A percentile compares a stretch with the other conserved stretches of the same genome.
Conservation (phyloP, 2,888 invertebrate species). For the Hylaea fasciaria region DNA sequence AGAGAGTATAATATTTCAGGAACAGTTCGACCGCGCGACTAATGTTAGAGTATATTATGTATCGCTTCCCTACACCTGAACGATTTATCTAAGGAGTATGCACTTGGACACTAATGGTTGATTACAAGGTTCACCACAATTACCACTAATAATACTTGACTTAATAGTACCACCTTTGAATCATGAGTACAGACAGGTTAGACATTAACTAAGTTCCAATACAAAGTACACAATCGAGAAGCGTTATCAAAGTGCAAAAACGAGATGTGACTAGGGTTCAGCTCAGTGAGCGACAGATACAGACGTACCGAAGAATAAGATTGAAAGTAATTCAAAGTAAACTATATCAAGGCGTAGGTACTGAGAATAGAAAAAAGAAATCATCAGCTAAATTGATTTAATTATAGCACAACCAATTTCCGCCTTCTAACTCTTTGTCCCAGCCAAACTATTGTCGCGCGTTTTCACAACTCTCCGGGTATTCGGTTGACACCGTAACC, state of each 20-base stretch:
- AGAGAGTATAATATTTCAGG: background rate
- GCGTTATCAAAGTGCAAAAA: no score
- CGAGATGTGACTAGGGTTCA: no score
- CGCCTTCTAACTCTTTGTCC: background rate
- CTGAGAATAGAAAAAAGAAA: no score
- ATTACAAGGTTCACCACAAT: background rate
- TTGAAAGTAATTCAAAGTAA: no score
- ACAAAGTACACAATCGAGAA: no score
- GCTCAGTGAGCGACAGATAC: no score
- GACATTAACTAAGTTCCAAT: no score
- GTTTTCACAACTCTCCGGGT: background rate
- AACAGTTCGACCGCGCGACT: conserved; percentile 13
- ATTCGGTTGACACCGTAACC: background rate
- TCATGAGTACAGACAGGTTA: no score
- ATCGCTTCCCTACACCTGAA: background rate
- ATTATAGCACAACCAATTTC: background rate
- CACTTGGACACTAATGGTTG: background rate
- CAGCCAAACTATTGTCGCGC: background rate
- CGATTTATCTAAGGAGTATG: background rate
- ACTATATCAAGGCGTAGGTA: no score
- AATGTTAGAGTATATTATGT: background rate
- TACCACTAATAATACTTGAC: background rate
- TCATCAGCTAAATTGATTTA: no score
- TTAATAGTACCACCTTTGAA: background rate
- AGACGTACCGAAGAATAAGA: no score